Base-by-base conservation (phyloP, 2,797 vertebrate genomes). In the Paedocypris micromegethes region DNA sequence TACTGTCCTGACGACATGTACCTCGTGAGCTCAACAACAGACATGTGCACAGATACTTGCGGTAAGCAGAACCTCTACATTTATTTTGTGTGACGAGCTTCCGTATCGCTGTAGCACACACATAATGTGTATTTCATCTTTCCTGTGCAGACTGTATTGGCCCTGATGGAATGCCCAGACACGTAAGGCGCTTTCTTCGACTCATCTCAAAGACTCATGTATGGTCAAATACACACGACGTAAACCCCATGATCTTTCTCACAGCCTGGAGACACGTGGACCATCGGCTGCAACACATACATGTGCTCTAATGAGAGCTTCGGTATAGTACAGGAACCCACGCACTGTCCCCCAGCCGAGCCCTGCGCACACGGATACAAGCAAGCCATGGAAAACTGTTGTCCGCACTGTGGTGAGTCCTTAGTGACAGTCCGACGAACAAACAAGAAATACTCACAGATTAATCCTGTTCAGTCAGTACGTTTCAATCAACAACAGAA, bases 241-340 rank as follows among this genome's bases (percentile, higher is more conserved):
- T 1, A 23, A 23, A 1, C 5, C 8, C n/a, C 6, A 37, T 6
- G 40, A 52, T 38, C 43, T 55, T 4, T 65, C 39, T 6, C 75
- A 69, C 75, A 98, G 95, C 68, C 81, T 2, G 93, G 91, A 50
- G 88, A 92, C 5, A 83, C 0, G 2, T 98, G 94, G 94, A 43
- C 38, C 46, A 86, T 73, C 46, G 75, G 77, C 58, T 97, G 95
- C 80, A 71, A 88, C 56, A 23, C 82, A 1, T 98, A 95, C 60
- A 44, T 59, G 37, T 98, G 95, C 52, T 82, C 91, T 23, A 0
- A 37, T 0, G 0, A 72, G 53, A 80, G 84, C 0, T 39, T 80
- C 63, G 82, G 78, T 0, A 82, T 88, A 49, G 72, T 65, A 9
- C 94, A 94, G 66, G 0, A 58, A 2, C 82, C 81, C 0, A 3